Conservation (phyloP, 92 coral and sea anemone species). For the Phenganax stokvisi region DNA sequence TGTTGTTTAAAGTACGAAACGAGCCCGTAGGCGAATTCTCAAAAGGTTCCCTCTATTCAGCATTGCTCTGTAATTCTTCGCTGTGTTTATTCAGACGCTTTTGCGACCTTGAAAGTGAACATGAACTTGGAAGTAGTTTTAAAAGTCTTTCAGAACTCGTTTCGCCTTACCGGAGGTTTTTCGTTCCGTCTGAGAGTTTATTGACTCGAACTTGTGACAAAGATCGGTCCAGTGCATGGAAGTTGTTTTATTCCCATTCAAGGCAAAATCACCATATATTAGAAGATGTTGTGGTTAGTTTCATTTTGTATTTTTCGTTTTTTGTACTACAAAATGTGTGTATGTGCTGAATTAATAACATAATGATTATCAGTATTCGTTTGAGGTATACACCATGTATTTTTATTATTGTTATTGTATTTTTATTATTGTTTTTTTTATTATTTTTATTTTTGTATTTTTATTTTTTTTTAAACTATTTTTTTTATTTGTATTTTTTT, state of each 20-base stretch:
- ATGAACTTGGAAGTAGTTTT: conserved; percentile 41
- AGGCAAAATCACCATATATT: conserved; percentile 63
- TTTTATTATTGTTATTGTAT: no score
- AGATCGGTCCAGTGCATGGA: conserved; percentile 70
- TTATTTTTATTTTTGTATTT: no score
- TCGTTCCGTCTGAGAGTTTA: conserved; percentile 49
- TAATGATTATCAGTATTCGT: background rate
- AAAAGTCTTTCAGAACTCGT: conserved; percentile 17
- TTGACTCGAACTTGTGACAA: conserved; percentile 59
- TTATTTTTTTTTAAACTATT: background rate
- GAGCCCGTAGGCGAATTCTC: conserved; percentile 39
- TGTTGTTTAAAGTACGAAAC: conserved; percentile 50
- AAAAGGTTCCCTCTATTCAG: conserved; percentile 66
- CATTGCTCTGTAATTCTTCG: conserved; percentile 59
- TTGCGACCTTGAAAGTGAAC: conserved; percentile 67
- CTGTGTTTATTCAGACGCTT: conserved; percentile 62
- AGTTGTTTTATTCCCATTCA: conserved; percentile 65
- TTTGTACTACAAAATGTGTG: background rate
- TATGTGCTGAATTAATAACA: background rate
- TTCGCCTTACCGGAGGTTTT: conserved; percentile 1
- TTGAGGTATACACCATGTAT: background rate
- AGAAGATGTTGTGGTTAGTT: conserved; percentile 82
- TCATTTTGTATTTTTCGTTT: background rate
- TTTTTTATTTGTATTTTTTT: background rate
- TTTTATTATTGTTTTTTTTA: no score